phyloP scores from a whole-genome alignment of 1,140 invertebrate genomes.

The Physella acuta region DNA sequence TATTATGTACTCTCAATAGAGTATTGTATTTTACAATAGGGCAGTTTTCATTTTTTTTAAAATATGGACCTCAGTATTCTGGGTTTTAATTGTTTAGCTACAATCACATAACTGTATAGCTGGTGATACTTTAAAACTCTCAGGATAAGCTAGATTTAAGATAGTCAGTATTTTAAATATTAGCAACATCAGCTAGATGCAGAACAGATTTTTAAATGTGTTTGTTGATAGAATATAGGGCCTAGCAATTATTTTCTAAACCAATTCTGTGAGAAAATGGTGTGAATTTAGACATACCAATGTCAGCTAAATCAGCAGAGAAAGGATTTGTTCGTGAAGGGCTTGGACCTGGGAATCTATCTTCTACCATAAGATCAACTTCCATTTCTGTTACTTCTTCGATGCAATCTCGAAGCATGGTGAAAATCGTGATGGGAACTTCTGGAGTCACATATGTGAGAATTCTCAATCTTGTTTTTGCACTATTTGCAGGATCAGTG shows the following conservation, averaged over 20 bases:
- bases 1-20: no score
- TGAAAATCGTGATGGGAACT: background rate
- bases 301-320: conserved; percentile 15
- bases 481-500: no score
- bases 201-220: background rate
- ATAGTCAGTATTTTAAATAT: no score
- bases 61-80: no score
- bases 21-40: no score
- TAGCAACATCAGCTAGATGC: no score
- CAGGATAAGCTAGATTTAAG: no score
- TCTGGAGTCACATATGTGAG: conserved; percentile 24
- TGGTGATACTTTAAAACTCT: no score
- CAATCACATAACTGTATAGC: no score
- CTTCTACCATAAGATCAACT: conserved; percentile 14
- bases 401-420: conserved; percentile 9
- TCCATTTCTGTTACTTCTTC: conserved; percentile 23
- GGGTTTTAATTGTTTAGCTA: no score
- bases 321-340: conserved; percentile 8
- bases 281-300: no score
- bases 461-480: conserved; percentile 7
- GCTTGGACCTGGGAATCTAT: conserved; percentile 14
- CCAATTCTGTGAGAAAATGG: background rate
- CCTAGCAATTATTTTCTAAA: background rate
- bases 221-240: background rate
- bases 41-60: no score